Percentiles rank a stretch among this genome's conserved stretches.
Conservation (phyloP, 2,113 vertebrate genomes). For the Eira barbara region DNA sequence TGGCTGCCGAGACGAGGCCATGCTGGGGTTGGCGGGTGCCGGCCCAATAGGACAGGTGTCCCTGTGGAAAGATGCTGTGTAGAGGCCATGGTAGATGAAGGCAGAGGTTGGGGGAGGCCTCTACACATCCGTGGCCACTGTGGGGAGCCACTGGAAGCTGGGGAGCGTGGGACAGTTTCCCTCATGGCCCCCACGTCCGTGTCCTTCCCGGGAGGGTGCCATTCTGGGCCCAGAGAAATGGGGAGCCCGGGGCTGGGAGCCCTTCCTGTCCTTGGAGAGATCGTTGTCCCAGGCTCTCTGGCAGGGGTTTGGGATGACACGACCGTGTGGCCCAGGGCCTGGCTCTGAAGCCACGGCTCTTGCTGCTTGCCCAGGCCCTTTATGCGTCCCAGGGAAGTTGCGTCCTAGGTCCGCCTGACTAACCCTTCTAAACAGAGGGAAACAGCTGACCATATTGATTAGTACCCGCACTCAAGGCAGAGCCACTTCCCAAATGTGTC, state of each 20-base stretch:
- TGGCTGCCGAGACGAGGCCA: background rate
- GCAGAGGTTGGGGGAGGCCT: background rate
- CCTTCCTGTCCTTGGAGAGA: background rate
- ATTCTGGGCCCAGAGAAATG: background rate
- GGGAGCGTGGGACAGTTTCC: background rate
- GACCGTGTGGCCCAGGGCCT: background rate
- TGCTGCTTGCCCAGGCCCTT: background rate
- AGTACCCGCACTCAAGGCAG: background rate
- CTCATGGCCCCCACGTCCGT: background rate
- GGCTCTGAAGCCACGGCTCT: no score
- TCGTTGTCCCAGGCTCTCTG: rapidly evolving
- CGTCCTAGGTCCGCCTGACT: background rate
- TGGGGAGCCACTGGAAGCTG: background rate
- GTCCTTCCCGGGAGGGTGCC: no score
- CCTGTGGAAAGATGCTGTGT: background rate
- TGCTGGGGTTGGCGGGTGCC: background rate
- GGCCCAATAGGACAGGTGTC: background rate
- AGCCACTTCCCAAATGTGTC: no score
- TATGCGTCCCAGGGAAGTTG: rapidly evolving
- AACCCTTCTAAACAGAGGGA: no score
- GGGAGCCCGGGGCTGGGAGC: background rate
- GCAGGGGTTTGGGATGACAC: background rate
- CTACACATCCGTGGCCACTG: rapidly evolving
- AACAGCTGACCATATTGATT: background rate
- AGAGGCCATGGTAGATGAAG: background rate